Conservation (phyloP, 2,113 vertebrate species). For the Engystomops pustulosus region DNA sequence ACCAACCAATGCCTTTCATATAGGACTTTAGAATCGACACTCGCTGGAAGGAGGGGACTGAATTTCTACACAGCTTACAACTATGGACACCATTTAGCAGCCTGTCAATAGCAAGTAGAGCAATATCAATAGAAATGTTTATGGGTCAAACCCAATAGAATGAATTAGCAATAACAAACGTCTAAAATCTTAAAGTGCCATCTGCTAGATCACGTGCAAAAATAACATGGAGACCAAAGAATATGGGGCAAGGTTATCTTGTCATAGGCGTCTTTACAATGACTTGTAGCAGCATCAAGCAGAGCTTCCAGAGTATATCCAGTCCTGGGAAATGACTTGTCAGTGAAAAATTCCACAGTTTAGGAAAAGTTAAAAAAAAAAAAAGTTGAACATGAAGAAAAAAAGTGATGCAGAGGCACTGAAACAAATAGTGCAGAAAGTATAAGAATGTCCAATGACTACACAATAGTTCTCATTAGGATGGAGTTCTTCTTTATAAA, state of each 20-base stretch:
- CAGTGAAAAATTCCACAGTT: not conserved
- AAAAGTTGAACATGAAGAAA: not conserved
- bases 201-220: slow-evolving; percentile 46
- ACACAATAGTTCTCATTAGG: not conserved
- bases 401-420: not conserved
- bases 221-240: slow-evolving; percentile 16
- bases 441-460: not conserved
- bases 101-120: slow-evolving; percentile 9
- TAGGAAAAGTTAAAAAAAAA: not conserved
- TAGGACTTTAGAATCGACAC: not conserved
- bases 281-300: slow-evolving; percentile 53
- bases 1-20: not conserved
- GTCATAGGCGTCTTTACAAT: slow-evolving; percentile 26
- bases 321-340: slow-evolving; percentile 1
- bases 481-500: not conserved
- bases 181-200: slow-evolving; percentile 40
- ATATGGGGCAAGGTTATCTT: not conserved
- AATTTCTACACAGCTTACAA: not conserved
- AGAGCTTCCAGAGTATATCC: slow-evolving; percentile 31
- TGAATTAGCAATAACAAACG: slow-evolving; percentile 18
- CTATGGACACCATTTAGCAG: slow-evolving; percentile 19
- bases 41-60: not conserved
- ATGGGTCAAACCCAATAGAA: not conserved
- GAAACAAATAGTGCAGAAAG: not conserved
- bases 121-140: slow-evolving; percentile 7